A percentile compares a stretch with the other conserved stretches of the same genome.
These are phyloP conservation scores for Bergia puertoricense DNA, from an alignment of 92 coral and sea anemone genomes.

Conservation along the genomic window DNA sequence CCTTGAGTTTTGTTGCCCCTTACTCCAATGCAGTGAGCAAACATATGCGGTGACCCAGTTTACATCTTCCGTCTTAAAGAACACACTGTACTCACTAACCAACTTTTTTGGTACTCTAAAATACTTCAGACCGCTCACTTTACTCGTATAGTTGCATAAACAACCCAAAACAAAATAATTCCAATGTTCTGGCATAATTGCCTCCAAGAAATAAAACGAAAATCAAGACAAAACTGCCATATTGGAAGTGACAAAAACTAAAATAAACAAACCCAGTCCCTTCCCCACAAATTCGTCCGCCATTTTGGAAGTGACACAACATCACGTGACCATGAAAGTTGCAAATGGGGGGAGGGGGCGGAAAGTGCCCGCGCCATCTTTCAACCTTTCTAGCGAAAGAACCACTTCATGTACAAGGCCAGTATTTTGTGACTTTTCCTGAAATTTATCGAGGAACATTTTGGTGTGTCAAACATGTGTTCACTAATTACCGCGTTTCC, in stretches of 20 bases:
- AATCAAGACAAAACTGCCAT: slow-evolving; percentile 6
- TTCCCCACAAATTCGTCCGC: too few relatives aligned
- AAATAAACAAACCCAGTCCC: too few relatives aligned
- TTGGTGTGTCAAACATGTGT: too few relatives aligned
- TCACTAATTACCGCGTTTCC: too few relatives aligned
- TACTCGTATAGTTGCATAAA: slow-evolving; percentile 13
- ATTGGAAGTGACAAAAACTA: background rate
- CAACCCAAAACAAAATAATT: slow-evolving; percentile 37
- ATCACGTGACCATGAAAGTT: too few relatives aligned
- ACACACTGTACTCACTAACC: slow-evolving; percentile 5
- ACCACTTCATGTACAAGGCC: too few relatives aligned
- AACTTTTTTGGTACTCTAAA: slow-evolving; percentile 16
- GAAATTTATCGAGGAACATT: too few relatives aligned
- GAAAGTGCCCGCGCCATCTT: too few relatives aligned
- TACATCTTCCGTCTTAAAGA: slow-evolving; percentile 31
- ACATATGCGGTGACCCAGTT: slow-evolving; percentile 22
- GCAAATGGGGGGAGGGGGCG: too few relatives aligned
- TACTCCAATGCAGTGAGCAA: slow-evolving; percentile 46
- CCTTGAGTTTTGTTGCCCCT: background rate
- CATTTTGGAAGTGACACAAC: too few relatives aligned
- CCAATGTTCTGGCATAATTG: slow-evolving; percentile 27
- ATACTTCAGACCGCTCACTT: background rate
- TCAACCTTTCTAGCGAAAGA: too few relatives aligned
- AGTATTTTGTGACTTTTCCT: too few relatives aligned
- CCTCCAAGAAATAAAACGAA: background rate